Base-by-base conservation (phyloP, 2,797 vertebrate species). In the Bradypodion pumilum region DNA sequence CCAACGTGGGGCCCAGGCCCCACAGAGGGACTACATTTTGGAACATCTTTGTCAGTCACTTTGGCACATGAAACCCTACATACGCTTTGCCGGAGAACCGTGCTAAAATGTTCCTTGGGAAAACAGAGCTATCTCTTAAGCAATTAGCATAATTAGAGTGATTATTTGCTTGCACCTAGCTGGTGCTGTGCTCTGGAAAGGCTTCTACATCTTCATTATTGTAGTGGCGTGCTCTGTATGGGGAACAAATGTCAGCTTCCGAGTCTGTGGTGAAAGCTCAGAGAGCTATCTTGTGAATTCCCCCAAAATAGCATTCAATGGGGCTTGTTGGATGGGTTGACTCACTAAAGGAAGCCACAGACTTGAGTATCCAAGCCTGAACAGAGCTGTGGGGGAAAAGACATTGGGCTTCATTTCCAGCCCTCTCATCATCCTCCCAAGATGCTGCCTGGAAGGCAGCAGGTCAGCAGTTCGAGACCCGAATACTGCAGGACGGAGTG, bases 141-240 rank as follows among this genome's bases (percentile, higher is more conserved):
- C 83, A 83, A 91, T 93, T 91, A 93, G 80, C 74, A 78, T 88
- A 88, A 93, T 89, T 89, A 92, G 82, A 79, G 77, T 42, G 88
- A 93, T 92, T 91, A 89, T 91, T 83, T 88, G 84, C 89, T 80
- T 0, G 1, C 52, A 85, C 70, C 91, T 83, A 1, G 2, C 86
- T 86, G 80, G 7, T 9, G 21, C 78, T 85, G 49, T 86, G 56
- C 74, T 84, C 80, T 86, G 89, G 87, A 90, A 90, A 83, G 80
- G n/a, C n/a, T n/a, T 74, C 86, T 83, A 85, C 16, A 75, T 93
- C 92, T 93, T 91, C 88, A 93, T 94, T 89, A 85, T 56, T 46
- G 12, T 6, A 49, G 46, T 46, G 65, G 27, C 49, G 74, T 29
- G 6, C 29, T 68, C 27, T 19, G 13, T 4, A 32, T 27, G 68